Evolutionary conservation across 2,797 vertebrate genomes (phyloP), one percentile per base, ranked within the genome.

Genomic region (Mus caroli): DNA sequence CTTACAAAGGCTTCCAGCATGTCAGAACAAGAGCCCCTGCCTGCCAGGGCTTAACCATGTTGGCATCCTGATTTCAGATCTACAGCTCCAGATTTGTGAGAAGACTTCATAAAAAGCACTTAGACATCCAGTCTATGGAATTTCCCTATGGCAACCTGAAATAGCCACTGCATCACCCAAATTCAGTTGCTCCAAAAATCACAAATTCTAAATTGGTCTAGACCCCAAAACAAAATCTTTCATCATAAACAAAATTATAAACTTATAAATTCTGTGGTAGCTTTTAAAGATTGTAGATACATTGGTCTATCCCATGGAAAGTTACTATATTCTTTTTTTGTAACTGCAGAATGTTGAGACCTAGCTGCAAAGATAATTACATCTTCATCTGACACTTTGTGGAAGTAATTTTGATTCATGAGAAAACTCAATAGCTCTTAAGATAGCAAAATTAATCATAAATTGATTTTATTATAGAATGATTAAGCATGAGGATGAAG

Each of bases 401-500:
- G 71, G 40, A 97, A 97, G 82, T 95, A 96, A 96, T 92, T 96
- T 96, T 94, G 82, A 98, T 95, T 96, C 88, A 91, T 90, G 88
- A 97, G 58, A 92, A 94, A 95, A 96, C 1, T 71, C 77, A 97
- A 80, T 96, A 92, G 62, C 90, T 95, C 85, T 94, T 94, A 34
- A 56, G 58, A 89, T 85, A 97, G 60, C 64, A 5, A 40, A 97
- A 95, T 95, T 94, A 96, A 96, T 40, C 64, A 94, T 67, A 96
- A 97, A 93, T 86, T 92, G 90, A 88, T 43, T 82, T 75, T 96
- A 67, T 56, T 94, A 52, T 91, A 31, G 90, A 95, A 86, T 97
- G 92, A 96, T 88, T 89, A 92, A 96, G 95, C 37, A 43, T 86
- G 71, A 76, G 96, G 93, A 52, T 97, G 90, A 95, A 97, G 84